Conservation (phyloP, 2,113 vertebrate genomes). For the Triplophysa tibetana region DNA sequence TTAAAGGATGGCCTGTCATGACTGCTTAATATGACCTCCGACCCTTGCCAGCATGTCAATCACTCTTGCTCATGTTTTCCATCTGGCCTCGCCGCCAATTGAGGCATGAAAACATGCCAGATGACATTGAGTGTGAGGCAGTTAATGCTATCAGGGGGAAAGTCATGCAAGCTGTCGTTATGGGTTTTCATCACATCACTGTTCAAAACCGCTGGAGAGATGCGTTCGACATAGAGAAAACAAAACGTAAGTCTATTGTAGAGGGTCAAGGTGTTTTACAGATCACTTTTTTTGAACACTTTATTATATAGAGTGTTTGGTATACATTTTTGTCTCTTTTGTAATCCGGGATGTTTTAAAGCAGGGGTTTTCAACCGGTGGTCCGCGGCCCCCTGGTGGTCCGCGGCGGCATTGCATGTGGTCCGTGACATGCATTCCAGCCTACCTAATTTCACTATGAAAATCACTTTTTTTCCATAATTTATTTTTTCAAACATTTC, state of each 20-base stretch:
- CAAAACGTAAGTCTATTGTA: not conserved
- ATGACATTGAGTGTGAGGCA: conserved; percentile 40
- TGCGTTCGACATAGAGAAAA: not conserved
- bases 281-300: not conserved
- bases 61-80: conserved; percentile 34
- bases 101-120: conserved; percentile 36
- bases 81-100: conserved; percentile 31
- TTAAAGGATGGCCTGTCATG: conserved; percentile 45
- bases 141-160: conserved; percentile 30
- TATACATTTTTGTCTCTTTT: too few relatives aligned
- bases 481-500: too few relatives aligned
- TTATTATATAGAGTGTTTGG: not conserved
- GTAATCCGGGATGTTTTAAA: too few relatives aligned
- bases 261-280: not conserved
- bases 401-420: too few relatives aligned
- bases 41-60: conserved; percentile 29
- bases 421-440: too few relatives aligned
- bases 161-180: conserved; percentile 17
- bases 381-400: too few relatives aligned
- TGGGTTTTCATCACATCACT: not conserved
- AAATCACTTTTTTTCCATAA: too few relatives aligned
- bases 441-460: too few relatives aligned
- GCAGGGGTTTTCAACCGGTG: too few relatives aligned
- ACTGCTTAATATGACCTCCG: conserved; percentile 43
- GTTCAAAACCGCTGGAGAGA: not conserved